Conservation (phyloP, 2,797 vertebrate species). For the Gobionotothen gibberifrons region DNA sequence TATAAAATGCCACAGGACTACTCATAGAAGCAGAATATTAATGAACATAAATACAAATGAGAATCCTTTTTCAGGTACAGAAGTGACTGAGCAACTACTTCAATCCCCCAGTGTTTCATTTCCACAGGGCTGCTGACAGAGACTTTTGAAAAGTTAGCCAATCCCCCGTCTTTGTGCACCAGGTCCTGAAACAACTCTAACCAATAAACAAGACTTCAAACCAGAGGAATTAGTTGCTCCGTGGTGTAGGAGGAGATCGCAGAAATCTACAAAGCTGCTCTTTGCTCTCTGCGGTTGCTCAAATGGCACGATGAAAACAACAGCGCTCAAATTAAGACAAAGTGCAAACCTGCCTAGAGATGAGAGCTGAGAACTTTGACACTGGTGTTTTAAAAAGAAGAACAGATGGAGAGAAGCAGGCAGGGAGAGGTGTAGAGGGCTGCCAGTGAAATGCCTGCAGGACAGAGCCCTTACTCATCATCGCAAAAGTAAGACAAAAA, state of each 20-base stretch:
- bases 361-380: constrained; percentile 69
- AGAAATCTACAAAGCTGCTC: constrained; percentile 68
- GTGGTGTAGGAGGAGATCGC: constrained; percentile 50
- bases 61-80: constrained; percentile 32
- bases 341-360: constrained; percentile 67
- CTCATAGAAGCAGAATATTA: constrained; percentile 49
- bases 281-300: constrained; percentile 57
- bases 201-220: constrained; percentile 63
- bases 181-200: constrained; percentile 29
- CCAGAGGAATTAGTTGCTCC: constrained; percentile 49
- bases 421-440: constrained; percentile 52
- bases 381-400: constrained; percentile 63
- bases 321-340: constrained; percentile 72
- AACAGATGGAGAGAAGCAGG: constrained; percentile 54
- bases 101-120: constrained; percentile 41
- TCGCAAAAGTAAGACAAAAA: constrained; percentile 58
- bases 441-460: constrained; percentile 73
- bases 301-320: constrained; percentile 72
- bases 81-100: constrained; percentile 14
- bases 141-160: constrained; percentile 49
- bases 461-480: constrained; percentile 73
- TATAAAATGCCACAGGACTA: constrained; percentile 61
- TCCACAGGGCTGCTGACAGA: constrained; percentile 41
- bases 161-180: constrained; percentile 3
- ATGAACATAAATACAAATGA: constrained; percentile 58